These are phyloP conservation scores for Stegostoma tigrinum DNA, from an alignment of 2,113 vertebrate species.

Conservation along the genomic window DNA sequence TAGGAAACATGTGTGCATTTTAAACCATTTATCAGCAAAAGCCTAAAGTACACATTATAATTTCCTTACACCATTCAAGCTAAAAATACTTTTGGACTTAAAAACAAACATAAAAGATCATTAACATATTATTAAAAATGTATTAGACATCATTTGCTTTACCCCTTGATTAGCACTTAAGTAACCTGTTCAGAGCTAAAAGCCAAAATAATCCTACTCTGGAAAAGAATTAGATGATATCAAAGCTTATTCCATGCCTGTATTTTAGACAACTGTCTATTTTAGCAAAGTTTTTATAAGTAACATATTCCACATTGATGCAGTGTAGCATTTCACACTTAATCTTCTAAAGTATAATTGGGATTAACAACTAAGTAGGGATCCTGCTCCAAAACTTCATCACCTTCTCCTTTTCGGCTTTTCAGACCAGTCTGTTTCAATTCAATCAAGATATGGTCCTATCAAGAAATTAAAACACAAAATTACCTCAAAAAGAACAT, in stretches of 20 bases:
- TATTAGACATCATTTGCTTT: background rate
- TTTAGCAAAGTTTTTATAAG: background rate
- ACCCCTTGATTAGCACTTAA: background rate
- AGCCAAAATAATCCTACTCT: background rate
- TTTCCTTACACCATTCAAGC: background rate
- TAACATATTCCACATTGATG: background rate
- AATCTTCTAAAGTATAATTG: slow-evolving; percentile 90
- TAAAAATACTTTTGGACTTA: background rate
- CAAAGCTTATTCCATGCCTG: slow-evolving; percentile 26
- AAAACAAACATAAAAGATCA: background rate
- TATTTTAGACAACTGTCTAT: background rate
- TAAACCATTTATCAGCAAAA: background rate
- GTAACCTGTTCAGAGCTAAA: background rate
- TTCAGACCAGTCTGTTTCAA: slow-evolving; percentile 76
- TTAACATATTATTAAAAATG: background rate
- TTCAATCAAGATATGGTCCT: slow-evolving; percentile 96
- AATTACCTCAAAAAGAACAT: background rate
- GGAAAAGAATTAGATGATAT: slow-evolving; percentile 16
- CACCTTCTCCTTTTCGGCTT: slow-evolving; percentile 58
- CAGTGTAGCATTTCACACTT: slow-evolving; percentile 32
- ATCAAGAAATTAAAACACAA: slow-evolving; percentile 22
- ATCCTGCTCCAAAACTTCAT: slow-evolving; percentile 62
- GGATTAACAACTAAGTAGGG: slow-evolving; percentile 89
- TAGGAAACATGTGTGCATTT: background rate
- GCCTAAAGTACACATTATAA: background rate